Conservation (phyloP, 2,797 vertebrate species). For the Rhyacichthys aspro region DNA sequence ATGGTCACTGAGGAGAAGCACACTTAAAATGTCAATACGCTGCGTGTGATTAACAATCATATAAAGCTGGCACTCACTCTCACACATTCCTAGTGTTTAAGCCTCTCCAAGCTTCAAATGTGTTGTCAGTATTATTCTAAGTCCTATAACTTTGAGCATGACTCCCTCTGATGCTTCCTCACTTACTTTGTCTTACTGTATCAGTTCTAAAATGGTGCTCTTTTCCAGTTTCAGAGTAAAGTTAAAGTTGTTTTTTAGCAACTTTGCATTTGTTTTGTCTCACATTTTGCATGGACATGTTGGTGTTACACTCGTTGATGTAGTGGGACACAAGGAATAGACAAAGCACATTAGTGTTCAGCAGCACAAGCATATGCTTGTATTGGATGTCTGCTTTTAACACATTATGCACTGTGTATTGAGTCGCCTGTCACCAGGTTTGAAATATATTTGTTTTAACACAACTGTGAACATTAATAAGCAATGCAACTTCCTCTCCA, state of each 20-base stretch:
- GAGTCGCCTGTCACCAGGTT: constrained; percentile 15
- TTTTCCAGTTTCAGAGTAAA: constrained; percentile 46
- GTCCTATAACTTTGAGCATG: constrained; percentile 43
- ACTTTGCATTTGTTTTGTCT: constrained; percentile 36
- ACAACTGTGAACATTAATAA: constrained; percentile 45
- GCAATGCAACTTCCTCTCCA: constrained; percentile 32
- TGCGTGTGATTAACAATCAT: constrained; percentile 53
- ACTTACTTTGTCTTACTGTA: constrained; percentile 22
- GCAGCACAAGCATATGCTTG: constrained; percentile 39
- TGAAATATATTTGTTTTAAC: constrained; percentile 22
- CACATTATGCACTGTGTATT: constrained; percentile 27
- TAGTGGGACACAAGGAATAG: constrained; percentile 36
- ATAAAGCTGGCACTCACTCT: constrained; percentile 29
- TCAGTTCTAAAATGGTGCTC: constrained; percentile 67
- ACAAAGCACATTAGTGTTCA: constrained; percentile 54
- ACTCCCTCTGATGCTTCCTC: constrained; percentile 37
- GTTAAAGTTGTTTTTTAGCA: constrained; percentile 34
- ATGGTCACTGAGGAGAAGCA: constrained; percentile 39
- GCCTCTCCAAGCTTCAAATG: constrained; percentile 25
- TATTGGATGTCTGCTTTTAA: constrained; percentile 38
- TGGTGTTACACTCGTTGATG: constrained; percentile 53
- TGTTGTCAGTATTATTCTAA: constrained; percentile 17
- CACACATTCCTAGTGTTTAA: constrained; percentile 24
- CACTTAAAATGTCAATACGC: constrained; percentile 25
- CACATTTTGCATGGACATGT: constrained; percentile 62